Conservation (phyloP, 92 coral and sea anemone species). For the Heliopora coerulea region DNA sequence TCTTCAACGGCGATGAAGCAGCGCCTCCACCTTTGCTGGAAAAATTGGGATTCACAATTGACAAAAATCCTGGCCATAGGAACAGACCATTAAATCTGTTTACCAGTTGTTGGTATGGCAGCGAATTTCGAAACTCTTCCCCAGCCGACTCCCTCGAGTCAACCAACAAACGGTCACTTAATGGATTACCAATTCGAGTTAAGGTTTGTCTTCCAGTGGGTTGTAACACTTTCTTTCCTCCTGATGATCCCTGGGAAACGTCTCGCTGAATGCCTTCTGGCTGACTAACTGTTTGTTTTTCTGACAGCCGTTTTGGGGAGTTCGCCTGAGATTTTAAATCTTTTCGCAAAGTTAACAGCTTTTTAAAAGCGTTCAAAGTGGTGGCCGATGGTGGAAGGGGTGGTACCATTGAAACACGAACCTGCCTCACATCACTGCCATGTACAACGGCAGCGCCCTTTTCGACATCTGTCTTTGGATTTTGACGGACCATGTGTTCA, state of each 20-base stretch:
- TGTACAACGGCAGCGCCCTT: too few species aligned
- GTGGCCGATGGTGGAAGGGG: conserved; percentile 86
- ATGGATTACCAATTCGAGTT: neutral
- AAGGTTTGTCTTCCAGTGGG: neutral
- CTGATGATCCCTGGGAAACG: too few species aligned
- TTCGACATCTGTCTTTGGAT: neutral
- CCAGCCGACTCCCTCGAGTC: conserved; percentile 4
- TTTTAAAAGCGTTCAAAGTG: conserved; percentile 68
- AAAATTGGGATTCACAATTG: conserved; percentile 48
- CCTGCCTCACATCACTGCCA: neutral
- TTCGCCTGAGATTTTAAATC: conserved; percentile 63
- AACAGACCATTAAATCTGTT: conserved; percentile 81
- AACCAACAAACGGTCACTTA: conserved; percentile 13
- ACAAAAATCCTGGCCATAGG: conserved; percentile 86
- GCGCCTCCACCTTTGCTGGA: neutral
- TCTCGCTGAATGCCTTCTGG: neutral
- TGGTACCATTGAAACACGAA: conserved; percentile 67
- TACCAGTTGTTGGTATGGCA: conserved; percentile 65
- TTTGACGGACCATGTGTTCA: too few species aligned
- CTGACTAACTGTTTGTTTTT: neutral
- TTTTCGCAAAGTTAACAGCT: conserved; percentile 55
- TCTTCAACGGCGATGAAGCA: neutral
- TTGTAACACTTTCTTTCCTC: neutral
- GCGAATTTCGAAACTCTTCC: conserved; percentile 51
- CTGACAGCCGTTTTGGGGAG: conserved; percentile 12